Conservation (phyloP, 2,888 invertebrate species). For the Endotricha flammealis region DNA sequence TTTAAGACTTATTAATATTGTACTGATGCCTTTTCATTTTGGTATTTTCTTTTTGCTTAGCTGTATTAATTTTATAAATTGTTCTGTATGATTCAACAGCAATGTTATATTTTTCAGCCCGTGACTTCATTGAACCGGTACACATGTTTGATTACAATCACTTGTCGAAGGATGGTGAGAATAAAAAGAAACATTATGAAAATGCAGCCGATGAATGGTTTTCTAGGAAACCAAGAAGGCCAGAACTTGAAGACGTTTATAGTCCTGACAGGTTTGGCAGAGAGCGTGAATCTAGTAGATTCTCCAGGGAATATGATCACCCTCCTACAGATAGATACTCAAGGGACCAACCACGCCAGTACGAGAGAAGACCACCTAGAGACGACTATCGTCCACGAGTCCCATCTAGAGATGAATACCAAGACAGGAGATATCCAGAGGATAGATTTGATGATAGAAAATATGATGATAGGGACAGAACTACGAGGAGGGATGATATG, state of each 20-base stretch:
- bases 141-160: slow-evolving; percentile 86
- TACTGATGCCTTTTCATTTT: too few relatives aligned
- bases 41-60: too few relatives aligned
- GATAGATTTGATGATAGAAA: slow-evolving; percentile 21
- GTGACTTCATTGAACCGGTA: slow-evolving; percentile 80
- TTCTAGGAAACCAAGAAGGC: slow-evolving; percentile 38
- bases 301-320: slow-evolving; percentile 15
- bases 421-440: slow-evolving; percentile 18
- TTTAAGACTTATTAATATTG: too few relatives aligned
- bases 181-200: slow-evolving; percentile 52
- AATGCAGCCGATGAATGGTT: slow-evolving; percentile 58
- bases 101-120: slow-evolving; percentile 43
- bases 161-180: slow-evolving; percentile 66
- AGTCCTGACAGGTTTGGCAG: slow-evolving; percentile 33
- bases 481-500: too few relatives aligned
- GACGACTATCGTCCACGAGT: slow-evolving; percentile 30
- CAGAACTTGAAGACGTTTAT: slow-evolving; percentile 36
- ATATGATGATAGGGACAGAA: slow-evolving; percentile 29
- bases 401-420: slow-evolving; percentile 17
- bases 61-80: too few relatives aligned
- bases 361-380: slow-evolving; percentile 17
- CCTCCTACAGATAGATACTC: slow-evolving; percentile 13
- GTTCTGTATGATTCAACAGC: too few relatives aligned
- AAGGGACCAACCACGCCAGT: slow-evolving; percentile 31
- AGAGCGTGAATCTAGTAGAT: slow-evolving; percentile 21